Evolutionary conservation across 2,113 vertebrate species (phyloP).

Genomic region (Echinops telfairi): DNA sequence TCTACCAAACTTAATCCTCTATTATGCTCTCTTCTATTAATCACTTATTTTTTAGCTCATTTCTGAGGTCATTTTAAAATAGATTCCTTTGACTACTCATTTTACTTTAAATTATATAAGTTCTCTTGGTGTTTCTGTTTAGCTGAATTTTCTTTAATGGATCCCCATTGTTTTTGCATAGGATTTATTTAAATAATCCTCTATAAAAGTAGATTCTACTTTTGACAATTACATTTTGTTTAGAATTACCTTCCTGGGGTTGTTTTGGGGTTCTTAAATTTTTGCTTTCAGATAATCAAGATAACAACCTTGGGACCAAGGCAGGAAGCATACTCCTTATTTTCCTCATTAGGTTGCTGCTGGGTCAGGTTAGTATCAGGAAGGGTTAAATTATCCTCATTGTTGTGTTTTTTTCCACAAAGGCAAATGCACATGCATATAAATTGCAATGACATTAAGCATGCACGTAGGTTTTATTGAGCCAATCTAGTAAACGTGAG

Average conservation of each 20-base stretch:
- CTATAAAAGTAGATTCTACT: neutral
- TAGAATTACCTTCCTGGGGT: neutral
- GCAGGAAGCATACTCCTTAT: neutral
- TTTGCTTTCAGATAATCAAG: slow-evolving; percentile 41
- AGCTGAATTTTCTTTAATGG: neutral
- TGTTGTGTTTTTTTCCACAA: neutral
- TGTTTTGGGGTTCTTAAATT: neutral
- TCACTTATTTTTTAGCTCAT: neutral
- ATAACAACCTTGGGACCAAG: neutral
- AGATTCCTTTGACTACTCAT: neutral
- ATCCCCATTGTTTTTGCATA: neutral
- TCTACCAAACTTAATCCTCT: neutral
- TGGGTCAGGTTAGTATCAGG: neutral
- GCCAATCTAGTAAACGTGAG: neutral
- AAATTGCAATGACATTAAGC: neutral
- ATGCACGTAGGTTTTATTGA: slow-evolving; percentile 3
- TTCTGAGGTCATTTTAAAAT: slow-evolving; percentile 23
- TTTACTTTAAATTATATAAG: neutral
- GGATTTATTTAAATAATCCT: neutral
- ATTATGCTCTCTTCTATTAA: slow-evolving; percentile 5
- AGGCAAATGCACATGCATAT: neutral
- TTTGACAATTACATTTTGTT: slow-evolving; percentile 51
- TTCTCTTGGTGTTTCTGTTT: slow-evolving; percentile 13
- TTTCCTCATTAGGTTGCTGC: neutral
- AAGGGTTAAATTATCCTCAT: neutral